phyloP scores from a whole-genome alignment of 1,140 invertebrate genomes.

The Camponotus pennsylvanicus region DNA sequence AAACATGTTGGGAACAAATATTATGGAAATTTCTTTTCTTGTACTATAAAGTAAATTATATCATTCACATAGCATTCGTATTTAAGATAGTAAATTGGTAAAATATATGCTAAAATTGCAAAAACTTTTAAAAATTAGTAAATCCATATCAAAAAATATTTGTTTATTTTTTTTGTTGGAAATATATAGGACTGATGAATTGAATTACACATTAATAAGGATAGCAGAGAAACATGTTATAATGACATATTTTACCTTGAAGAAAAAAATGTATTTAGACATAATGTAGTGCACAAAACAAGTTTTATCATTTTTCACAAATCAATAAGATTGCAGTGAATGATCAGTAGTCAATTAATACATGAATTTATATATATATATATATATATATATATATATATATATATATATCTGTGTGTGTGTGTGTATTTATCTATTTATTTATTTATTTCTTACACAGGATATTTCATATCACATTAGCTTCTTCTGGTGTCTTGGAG shows the following conservation, averaged over 20 bases:
- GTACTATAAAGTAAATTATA: not conserved
- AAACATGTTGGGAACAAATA: not conserved
- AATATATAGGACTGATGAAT: not conserved
- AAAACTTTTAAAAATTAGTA: not conserved
- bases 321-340: not conserved
- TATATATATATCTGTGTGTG: too few relatives aligned
- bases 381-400: too few relatives aligned
- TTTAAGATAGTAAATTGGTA: not conserved
- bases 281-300: too few relatives aligned
- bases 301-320: not conserved
- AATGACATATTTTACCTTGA: too few relatives aligned
- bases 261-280: too few relatives aligned
- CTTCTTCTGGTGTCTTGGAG: conserved; percentile 89
- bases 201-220: too few relatives aligned
- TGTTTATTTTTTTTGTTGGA: conserved; percentile 1
- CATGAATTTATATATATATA: not conserved
- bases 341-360: not conserved
- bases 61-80: not conserved
- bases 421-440: too few relatives aligned
- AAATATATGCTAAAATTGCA: not conserved
- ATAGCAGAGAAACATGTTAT: too few relatives aligned
- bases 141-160: not conserved
- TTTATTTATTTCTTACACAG: conserved; percentile 83
- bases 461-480: conserved; percentile 91
- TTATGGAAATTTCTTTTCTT: not conserved